phyloP scores from a whole-genome alignment of 2,797 vertebrate genomes.

The Distichodus sexfasciatus region DNA sequence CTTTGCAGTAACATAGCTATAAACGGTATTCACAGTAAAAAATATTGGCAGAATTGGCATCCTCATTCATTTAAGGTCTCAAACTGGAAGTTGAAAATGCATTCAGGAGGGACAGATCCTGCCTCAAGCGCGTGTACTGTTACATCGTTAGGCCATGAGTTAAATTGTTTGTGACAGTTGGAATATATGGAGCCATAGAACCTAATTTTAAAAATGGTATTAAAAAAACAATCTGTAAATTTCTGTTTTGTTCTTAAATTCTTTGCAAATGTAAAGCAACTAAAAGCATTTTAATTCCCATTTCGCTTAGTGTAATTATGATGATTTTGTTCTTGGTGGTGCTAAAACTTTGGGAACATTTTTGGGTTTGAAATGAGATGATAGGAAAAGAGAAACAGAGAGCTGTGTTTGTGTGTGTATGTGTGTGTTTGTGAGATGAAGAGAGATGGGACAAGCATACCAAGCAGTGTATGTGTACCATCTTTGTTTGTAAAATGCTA shows the following conservation, averaged over 20 bases:
- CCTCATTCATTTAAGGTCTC: not conserved
- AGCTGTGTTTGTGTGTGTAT: not conserved
- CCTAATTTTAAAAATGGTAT: no score
- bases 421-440: not conserved
- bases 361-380: no score
- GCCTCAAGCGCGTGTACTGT: no score
- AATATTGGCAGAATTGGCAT: not conserved
- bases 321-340: not conserved
- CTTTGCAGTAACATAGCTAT: conserved; percentile 62
- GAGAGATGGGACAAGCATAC: not conserved
- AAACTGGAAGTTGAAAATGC: not conserved
- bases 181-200: no score
- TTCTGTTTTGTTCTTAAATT: no score
- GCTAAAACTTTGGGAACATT: no score
- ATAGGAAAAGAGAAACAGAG: not conserved
- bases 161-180: no score
- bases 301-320: not conserved
- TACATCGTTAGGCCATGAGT: no score
- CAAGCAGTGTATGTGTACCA: not conserved
- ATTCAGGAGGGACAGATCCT: no score
- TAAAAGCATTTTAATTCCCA: no score
- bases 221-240: no score
- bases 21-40: conserved; percentile 61
- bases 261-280: no score
- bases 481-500: not conserved